These are phyloP conservation scores for Bolborhynchus lineola DNA, from an alignment of 2,113 vertebrate species.

Conservation along the genomic window DNA sequence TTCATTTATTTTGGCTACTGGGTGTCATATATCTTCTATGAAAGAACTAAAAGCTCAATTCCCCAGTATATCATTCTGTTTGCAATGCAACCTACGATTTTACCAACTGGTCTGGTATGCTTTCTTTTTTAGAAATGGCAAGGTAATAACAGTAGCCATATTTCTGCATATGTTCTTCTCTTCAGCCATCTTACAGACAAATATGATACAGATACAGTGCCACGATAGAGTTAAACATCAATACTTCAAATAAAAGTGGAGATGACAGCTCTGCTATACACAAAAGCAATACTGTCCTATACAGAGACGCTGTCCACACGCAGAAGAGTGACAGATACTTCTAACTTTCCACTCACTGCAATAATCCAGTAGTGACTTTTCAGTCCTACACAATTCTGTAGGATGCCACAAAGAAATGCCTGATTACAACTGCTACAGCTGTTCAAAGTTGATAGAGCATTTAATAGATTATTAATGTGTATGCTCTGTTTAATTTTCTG, in stretches of 20 bases:
- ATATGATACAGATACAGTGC: not conserved
- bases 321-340: not conserved
- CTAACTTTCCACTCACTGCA: not conserved
- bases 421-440: slow-evolving; percentile 10
- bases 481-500: slow-evolving; percentile 58
- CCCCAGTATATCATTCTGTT: not conserved
- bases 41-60: not conserved
- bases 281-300: not conserved
- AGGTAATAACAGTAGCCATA: not conserved
- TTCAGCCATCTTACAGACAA: not conserved
- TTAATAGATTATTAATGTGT: slow-evolving; percentile 52
- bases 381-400: not conserved
- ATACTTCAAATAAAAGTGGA: not conserved
- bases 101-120: not conserved
- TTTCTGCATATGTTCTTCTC: not conserved
- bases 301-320: not conserved
- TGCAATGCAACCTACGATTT: not conserved
- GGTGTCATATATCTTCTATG: not conserved
- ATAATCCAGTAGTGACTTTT: not conserved
- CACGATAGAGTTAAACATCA: not conserved
- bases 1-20: not conserved
- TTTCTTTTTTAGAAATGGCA: not conserved
- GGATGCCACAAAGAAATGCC: not conserved
- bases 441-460: slow-evolving; percentile 35
- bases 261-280: not conserved